Evolutionary conservation across 2,113 vertebrate genomes (phyloP), one percentile per base, ranked within the genome.

Genomic region (Misgurnus anguillicaudatus): DNA sequence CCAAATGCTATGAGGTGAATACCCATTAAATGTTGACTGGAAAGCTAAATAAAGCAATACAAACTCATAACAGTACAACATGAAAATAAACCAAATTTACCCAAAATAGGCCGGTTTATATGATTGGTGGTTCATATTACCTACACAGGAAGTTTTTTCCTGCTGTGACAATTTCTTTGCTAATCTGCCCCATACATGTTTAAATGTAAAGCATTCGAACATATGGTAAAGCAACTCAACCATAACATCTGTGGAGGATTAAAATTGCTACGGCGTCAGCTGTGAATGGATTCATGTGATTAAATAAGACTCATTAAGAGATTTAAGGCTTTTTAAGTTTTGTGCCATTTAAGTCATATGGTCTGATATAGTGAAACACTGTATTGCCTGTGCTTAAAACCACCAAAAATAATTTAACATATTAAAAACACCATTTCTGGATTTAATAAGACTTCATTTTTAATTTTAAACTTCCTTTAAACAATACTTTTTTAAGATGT

Each of bases 171-270:
- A 87, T 87, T 67, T 83, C 69, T 76, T 80, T 60, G 36, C 47
- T 83, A 74, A 82, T 85, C 55, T 61, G 70, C 55, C 42, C 78
- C 69, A 87, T 85, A 72, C 57, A 64, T 58, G 74, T 63, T 75
- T 76, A 78, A 80, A 75, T 68, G 21, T 78, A 69, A 77, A 77
- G 75, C 83, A 80, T 67, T 60, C 72, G 64, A 75, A 70, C 85
- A 88, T 82, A 88, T 89, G 86, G 82, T 76, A 75, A 71, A 60
- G 62, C 70, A 55, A 61, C 77, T 63, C 73, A 84, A 86, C 74
- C 75, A 64, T 19, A 81, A 82, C 88, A 88, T 87, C 87, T 88
- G 86, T 76, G 79, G 65, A 58, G 55, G 80, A 87, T 84, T 69
- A 41, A 81, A 82, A 86, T 48, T 38, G 57, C 72, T 83, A 38